Evolutionary conservation across 2,888 invertebrate genomes (phyloP), one percentile per base, ranked within the genome.

Genomic region (Ectemnius cavifrons): DNA sequence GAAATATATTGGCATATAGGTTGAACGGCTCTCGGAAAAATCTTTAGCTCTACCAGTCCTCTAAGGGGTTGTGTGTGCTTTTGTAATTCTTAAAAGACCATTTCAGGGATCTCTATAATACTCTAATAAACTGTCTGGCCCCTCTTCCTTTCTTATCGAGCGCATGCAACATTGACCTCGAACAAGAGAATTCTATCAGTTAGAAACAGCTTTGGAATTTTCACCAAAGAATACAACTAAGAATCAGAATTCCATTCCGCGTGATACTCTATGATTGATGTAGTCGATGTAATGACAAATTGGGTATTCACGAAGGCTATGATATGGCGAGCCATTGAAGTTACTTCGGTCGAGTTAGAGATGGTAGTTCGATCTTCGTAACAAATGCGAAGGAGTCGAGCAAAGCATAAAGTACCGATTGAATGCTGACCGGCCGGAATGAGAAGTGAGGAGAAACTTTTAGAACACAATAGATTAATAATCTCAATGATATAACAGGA

Each of bases 1-100:
- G 66, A 72, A 73, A 77, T 78, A 78, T 74, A 77, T 71, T 57
- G 63, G 8, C 61, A 63, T 52, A 64, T 56, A 62, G 62, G 65
- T 62, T 65, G 69, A 67, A 57, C 60, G 66, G 56, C 27, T 11
- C 67, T 75, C 63, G 62, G 65, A 37, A 56, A 63, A 72, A 77
- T 62, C 28, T 71, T 18, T 62, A 52, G 71, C 63, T 56, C 18
- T 45, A 11, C 14, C 65, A 61, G 64, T 64, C 67, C 67, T n/a
- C 16, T 3, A 4, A 18, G 20, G 16, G 14, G 0, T 11, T 61
- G 45, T 65, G 45, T 65, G 60, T 68, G 64, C 71, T 57, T 60
- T 56, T 49, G 27, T 3, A 49, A 64, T 47, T 27, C 27, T 64
- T 49, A 20, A 16, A 37, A 61, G n/a, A 67, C 60, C 37, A 28